Percentiles rank a stretch among this genome's conserved stretches.
Evolutionary conservation across 2,113 vertebrate species (phyloP).

Genomic region (Aythya baeri): DNA sequence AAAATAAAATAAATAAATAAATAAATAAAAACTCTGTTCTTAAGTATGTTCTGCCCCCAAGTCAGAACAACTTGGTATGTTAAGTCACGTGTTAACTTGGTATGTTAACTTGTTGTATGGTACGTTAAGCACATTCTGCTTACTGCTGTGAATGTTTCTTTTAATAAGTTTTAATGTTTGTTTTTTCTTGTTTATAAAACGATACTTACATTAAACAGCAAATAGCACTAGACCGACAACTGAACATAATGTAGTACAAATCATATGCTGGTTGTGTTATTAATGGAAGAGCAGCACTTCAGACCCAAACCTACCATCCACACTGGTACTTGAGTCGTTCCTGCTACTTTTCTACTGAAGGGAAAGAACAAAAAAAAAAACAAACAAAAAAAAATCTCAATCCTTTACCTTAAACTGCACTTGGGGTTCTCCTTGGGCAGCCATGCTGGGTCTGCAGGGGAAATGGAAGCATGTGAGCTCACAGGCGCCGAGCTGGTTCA

Average conservation of each 20-base stretch:
- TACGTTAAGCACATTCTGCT: too few species aligned
- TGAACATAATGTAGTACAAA: rapidly evolving
- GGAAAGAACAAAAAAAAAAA: rapidly evolving
- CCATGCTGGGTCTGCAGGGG: conserved; percentile 78
- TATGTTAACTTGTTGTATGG: too few species aligned
- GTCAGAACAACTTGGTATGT: too few species aligned
- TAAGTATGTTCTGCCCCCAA: not conserved
- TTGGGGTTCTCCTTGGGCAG: conserved; percentile 84
- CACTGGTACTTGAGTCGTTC: rapidly evolving
- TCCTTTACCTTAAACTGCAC: conserved; percentile 84
- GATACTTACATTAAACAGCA: not conserved
- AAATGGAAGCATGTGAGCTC: conserved; percentile 27
- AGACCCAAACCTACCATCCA: not conserved
- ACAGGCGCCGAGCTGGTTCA: not conserved
- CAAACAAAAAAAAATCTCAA: rapidly evolving
- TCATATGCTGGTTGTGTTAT: rapidly evolving
- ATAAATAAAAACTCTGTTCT: too few species aligned
- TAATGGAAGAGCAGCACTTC: not conserved
- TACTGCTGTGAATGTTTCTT: not conserved
- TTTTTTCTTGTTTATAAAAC: not conserved
- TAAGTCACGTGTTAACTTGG: too few species aligned
- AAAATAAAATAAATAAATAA: not conserved
- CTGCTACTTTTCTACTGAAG: rapidly evolving
- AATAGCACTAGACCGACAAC: rapidly evolving
- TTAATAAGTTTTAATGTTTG: not conserved